Evolutionary conservation across 1,140 invertebrate species (phyloP).

Genomic region (Pemphigus obesinymphae): DNA sequence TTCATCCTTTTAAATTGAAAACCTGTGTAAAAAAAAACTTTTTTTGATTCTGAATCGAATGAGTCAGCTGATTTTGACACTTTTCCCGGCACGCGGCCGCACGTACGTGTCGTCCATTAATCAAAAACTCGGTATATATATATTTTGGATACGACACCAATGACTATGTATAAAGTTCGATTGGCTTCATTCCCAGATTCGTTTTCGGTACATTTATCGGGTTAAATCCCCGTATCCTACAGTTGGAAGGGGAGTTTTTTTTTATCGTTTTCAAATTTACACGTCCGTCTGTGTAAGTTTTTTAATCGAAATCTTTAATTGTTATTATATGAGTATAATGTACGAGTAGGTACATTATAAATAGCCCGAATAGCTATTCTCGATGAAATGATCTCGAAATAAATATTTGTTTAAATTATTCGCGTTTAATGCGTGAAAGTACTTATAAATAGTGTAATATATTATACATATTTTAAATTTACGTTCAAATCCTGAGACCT

Average conservation of each 20-base stretch:
- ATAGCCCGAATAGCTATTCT: too few relatives aligned
- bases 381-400: too few relatives aligned
- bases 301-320: too few relatives aligned
- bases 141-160: slow-evolving; percentile 28
- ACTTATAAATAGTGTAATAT: too few relatives aligned
- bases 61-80: slow-evolving; percentile 36
- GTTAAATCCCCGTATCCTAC: background rate
- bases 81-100: background rate
- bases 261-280: background rate
- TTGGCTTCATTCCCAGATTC: background rate
- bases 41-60: background rate
- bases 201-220: background rate
- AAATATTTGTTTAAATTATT: too few relatives aligned
- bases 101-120: slow-evolving; percentile 13
- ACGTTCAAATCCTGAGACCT: too few relatives aligned
- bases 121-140: slow-evolving; percentile 17
- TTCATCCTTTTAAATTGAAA: slow-evolving; percentile 33
- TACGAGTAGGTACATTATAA: too few relatives aligned
- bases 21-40: slow-evolving; percentile 37
- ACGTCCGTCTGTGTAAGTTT: background rate
- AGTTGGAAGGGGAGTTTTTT: background rate
- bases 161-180: slow-evolving; percentile 36
- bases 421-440: too few relatives aligned
- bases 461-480: too few relatives aligned
- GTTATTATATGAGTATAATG: too few relatives aligned